Evolutionary conservation across 2,888 invertebrate genomes (phyloP).

Genomic region (Acrobasis repandana): DNA sequence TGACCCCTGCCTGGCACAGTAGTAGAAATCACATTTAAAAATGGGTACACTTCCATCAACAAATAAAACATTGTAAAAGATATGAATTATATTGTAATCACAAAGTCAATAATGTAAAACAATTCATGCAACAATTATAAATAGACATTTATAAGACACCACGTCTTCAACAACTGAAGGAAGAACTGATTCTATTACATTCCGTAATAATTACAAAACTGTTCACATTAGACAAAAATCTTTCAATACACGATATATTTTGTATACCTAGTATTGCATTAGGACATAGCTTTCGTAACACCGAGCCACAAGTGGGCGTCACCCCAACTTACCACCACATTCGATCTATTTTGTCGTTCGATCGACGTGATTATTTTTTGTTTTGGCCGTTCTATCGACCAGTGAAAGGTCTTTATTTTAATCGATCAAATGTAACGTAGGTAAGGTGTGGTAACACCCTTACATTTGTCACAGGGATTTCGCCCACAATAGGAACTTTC

Average conservation of each 20-base stretch:
- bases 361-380: no score
- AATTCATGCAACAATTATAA: conserved; percentile 33
- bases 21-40: no score
- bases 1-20: no score
- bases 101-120: conserved; percentile 34
- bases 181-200: conserved; percentile 5
- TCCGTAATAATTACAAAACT: background rate
- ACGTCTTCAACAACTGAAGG: background rate
- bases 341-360: no score
- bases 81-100: conserved; percentile 32
- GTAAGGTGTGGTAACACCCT: background rate
- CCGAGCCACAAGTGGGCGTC: background rate
- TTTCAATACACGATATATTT: background rate
- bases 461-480: background rate
- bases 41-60: background rate
- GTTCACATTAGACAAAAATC: background rate
- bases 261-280: background rate
- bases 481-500: background rate
- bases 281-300: background rate
- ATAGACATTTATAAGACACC: conserved; percentile 24
- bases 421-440: background rate
- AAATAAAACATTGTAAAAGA: conserved; percentile 22
- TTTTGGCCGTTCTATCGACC: no score
- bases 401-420: no score
- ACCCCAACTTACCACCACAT: no score